Percentiles rank a stretch among this genome's conserved stretches.
phyloP scores from a whole-genome alignment of 2,797 vertebrate species.

The Smutsia temminckii region DNA sequence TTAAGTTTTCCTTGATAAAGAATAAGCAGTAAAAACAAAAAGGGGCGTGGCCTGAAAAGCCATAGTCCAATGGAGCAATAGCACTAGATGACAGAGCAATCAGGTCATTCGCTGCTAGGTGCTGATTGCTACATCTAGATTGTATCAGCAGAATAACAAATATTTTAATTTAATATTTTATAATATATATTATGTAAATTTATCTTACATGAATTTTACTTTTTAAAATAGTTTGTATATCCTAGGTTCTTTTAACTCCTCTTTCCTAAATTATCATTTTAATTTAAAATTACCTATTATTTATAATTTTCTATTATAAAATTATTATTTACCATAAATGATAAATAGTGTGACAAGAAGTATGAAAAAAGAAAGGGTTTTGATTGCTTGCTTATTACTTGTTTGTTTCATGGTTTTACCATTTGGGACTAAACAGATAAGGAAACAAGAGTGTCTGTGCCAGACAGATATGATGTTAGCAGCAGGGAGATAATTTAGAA shows the following conservation, averaged over 20 bases:
- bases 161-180: neutral
- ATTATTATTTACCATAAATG: too few relatives aligned
- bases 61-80: neutral
- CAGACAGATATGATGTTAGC: neutral
- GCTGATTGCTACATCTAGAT: neutral
- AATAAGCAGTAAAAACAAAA: neutral
- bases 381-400: neutral
- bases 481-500: neutral
- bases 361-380: neutral
- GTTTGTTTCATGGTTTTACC: neutral
- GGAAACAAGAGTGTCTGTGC: neutral
- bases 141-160: neutral
- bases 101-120: neutral
- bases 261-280: neutral
- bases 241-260: neutral
- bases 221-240: neutral
- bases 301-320: neutral
- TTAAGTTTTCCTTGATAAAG: neutral
- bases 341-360: too few relatives aligned
- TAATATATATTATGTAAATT: neutral
- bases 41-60: neutral
- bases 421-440: neutral
- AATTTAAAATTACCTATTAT: neutral
- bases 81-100: neutral
- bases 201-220: neutral